Evolutionary conservation across 1,140 invertebrate species (phyloP).

Genomic region (Uloborus diversus): DNA sequence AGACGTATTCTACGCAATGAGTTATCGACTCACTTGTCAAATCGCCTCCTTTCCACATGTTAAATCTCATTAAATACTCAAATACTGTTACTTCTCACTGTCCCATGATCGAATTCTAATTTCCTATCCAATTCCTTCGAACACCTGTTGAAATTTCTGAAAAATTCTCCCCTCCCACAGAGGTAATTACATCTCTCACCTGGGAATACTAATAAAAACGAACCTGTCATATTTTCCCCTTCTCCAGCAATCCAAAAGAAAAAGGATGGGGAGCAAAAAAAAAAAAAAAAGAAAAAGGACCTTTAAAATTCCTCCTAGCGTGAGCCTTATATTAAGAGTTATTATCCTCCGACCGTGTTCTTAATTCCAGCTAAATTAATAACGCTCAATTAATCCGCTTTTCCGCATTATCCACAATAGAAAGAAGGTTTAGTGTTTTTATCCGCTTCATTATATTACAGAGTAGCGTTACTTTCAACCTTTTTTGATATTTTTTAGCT

Average conservation of each 20-base stretch:
- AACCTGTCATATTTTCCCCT: not conserved
- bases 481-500: not conserved
- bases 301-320: not conserved
- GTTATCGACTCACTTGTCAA: too few species aligned
- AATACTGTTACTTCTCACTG: too few species aligned
- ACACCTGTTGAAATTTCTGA: not conserved
- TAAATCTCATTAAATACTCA: too few species aligned
- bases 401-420: not conserved
- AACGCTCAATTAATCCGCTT: not conserved
- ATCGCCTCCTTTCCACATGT: too few species aligned
- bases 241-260: not conserved
- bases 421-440: not conserved
- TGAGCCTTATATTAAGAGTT: not conserved
- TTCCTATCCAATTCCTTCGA: not conserved
- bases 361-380: not conserved
- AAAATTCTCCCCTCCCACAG: not conserved
- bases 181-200: not conserved
- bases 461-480: too few species aligned
- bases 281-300: not conserved
- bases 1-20: too few species aligned
- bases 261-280: not conserved
- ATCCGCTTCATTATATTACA: not conserved
- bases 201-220: not conserved
- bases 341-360: not conserved
- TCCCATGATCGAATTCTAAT: not conserved